Evolutionary conservation across 2,888 invertebrate genomes (phyloP), one percentile per base, ranked within the genome.

Genomic region (Eupithecia vulgata): DNA sequence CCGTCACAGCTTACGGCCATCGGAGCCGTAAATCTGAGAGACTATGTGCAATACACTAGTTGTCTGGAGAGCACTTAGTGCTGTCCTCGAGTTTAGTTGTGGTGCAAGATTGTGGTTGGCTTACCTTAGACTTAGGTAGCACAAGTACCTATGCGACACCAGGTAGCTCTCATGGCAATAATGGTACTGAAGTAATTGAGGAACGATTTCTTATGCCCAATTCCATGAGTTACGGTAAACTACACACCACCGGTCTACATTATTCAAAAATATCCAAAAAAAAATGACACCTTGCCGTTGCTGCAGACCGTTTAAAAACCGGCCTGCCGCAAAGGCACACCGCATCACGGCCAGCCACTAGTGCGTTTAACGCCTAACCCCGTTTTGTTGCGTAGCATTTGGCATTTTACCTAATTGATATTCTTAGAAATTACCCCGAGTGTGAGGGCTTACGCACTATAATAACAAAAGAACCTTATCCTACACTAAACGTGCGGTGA

Each of bases 11-110:
- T 76, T 75, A 72, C 76, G 84, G 83, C 82, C 85, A 83, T 87
- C 84, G 69, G 84, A 79, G 81, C 85, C 88, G 88, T 91, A 91
- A 92, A 92, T 92, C 92, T 88, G 85, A 79, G 81, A 81, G 87
- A 88, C 89, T 88, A 91, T 91, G 87, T 87, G 85, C 89, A 86
- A 88, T 91, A 90, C 88, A 87, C 88, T 88, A 83, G 89, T 85
- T 85, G 90, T 88, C 90, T 90, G 83, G 90, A 91, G 91, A 89
- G 91, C 91, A 90, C 92, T 93, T 90, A 90, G 88, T 72, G 84
- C 88, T 90, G 90, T 91, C 91, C 89, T 88, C 87, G 83, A 85
- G 83, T 87, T 85, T 70, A 75, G 21, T 73, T 71, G 65, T 80
- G 87, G 83, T 72, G 2, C 76, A 86, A 86, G 78, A 40, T 74